Conservation (phyloP, 2,797 vertebrate species). For the Brachyrhaphis roseni region DNA sequence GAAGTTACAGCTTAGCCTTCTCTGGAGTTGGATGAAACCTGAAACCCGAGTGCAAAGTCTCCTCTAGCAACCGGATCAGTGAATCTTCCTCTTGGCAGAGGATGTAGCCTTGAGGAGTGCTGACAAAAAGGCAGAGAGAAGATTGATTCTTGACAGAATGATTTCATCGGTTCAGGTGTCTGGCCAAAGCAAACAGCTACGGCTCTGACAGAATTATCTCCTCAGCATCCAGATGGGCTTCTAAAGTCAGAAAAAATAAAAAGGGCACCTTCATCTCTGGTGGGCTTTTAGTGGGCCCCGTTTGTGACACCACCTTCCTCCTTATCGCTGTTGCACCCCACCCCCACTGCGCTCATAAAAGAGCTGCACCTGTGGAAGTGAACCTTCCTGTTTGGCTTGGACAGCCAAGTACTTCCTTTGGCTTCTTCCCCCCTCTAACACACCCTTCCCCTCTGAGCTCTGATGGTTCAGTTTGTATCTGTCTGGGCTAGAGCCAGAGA, state of each 20-base stretch:
- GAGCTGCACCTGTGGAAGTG: constrained; percentile 79
- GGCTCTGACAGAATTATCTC: constrained; percentile 60
- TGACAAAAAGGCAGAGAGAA: constrained; percentile 50
- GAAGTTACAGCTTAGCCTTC: constrained; percentile 26
- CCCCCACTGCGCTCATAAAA: constrained; percentile 50
- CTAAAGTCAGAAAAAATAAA: constrained; percentile 46
- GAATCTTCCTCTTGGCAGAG: constrained; percentile 61
- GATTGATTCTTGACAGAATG: constrained; percentile 56
- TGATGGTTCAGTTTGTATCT: constrained; percentile 53
- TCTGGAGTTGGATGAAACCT: constrained; percentile 34
- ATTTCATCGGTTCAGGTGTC: constrained; percentile 68
- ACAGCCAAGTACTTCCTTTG: constrained; percentile 66
- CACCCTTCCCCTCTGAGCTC: constrained; percentile 51
- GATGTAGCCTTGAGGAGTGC: constrained; percentile 30
- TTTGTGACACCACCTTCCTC: constrained; percentile 52
- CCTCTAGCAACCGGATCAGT: constrained; percentile 51
- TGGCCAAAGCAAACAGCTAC: constrained; percentile 68
- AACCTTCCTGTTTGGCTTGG: constrained; percentile 83
- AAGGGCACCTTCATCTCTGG: constrained; percentile 38
- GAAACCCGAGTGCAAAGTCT: constrained; percentile 47
- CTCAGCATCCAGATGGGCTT: constrained; percentile 17
- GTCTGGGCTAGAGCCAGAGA: constrained; percentile 58
- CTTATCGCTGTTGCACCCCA: constrained; percentile 28
- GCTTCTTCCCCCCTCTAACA: constrained; percentile 32
- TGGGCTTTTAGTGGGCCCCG: constrained; percentile 27